phyloP scores from a whole-genome alignment of 2,797 vertebrate genomes.

The Coendou prehensilis region DNA sequence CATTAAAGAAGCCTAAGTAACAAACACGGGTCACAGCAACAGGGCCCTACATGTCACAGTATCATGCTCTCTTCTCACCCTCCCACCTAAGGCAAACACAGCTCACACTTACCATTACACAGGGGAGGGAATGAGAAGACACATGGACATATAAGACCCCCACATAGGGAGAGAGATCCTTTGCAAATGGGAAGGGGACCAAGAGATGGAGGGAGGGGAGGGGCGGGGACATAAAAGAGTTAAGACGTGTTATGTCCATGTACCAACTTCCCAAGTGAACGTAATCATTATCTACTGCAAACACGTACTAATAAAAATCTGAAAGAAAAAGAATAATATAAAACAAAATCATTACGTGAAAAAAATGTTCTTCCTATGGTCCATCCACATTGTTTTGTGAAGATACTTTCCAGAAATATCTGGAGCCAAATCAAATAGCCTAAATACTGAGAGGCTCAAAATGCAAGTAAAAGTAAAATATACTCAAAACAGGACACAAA shows the following conservation, averaged over 20 bases:
- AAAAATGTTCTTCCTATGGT: not conserved
- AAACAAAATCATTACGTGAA: not conserved
- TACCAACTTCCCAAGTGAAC: not conserved
- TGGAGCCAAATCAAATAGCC: not conserved
- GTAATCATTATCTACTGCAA: not conserved
- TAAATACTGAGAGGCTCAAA: conserved; percentile 15
- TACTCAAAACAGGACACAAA: not conserved
- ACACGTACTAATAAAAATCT: not conserved
- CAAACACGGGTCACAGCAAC: accelerated
- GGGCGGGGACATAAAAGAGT: not conserved
- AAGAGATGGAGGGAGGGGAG: not conserved
- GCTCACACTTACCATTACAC: not conserved
- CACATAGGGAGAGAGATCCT: not conserved
- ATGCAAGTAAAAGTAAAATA: conserved; percentile 24
- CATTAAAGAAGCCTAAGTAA: not conserved
- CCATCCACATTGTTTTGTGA: not conserved
- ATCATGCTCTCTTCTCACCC: not conserved
- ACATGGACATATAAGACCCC: not conserved
- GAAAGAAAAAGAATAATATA: not conserved
- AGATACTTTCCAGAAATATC: not conserved
- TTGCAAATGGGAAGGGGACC: not conserved
- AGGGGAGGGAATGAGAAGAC: not conserved
- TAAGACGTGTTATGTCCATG: not conserved
- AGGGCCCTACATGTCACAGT: not conserved
- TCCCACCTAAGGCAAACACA: not conserved